A percentile compares a stretch with the other conserved stretches of the same genome.
Evolutionary conservation across 2,113 vertebrate genomes (phyloP).

Genomic region (Bujurquina vittata): DNA sequence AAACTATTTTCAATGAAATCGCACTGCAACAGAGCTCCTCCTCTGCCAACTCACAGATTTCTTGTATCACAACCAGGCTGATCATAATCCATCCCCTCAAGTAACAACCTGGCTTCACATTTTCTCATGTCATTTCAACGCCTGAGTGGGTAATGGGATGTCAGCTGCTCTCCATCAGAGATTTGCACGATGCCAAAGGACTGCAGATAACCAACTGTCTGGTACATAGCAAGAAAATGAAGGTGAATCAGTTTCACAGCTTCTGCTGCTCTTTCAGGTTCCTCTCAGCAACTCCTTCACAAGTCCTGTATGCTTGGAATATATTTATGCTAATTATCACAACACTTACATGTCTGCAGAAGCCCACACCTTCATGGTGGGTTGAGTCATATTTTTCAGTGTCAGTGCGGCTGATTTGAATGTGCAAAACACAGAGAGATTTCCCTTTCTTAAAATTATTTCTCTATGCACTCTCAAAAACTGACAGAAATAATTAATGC

Average conservation of each 20-base stretch:
- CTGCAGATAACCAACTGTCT: slow-evolving; percentile 19
- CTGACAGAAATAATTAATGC: neutral
- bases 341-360: neutral
- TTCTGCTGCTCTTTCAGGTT: slow-evolving; percentile 2
- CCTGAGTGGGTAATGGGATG: neutral
- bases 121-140: neutral
- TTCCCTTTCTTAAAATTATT: neutral
- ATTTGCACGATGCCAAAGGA: slow-evolving; percentile 19
- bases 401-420: neutral
- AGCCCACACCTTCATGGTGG: neutral
- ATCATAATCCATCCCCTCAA: slow-evolving; percentile 21
- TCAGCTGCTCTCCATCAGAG: slow-evolving; percentile 32
- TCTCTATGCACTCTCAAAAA: neutral
- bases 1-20: neutral
- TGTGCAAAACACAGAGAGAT: neutral
- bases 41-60: neutral
- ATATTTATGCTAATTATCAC: neutral
- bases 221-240: neutral
- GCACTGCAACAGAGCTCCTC: neutral
- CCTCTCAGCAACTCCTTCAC: neutral
- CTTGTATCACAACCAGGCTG: neutral
- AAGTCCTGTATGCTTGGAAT: neutral
- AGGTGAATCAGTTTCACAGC: slow-evolving; percentile 7
- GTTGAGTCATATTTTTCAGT: neutral
- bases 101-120: neutral